Percentiles rank a stretch among this genome's conserved stretches.
Conservation (phyloP, 2,797 vertebrate genomes). For the Characodon lateralis region DNA sequence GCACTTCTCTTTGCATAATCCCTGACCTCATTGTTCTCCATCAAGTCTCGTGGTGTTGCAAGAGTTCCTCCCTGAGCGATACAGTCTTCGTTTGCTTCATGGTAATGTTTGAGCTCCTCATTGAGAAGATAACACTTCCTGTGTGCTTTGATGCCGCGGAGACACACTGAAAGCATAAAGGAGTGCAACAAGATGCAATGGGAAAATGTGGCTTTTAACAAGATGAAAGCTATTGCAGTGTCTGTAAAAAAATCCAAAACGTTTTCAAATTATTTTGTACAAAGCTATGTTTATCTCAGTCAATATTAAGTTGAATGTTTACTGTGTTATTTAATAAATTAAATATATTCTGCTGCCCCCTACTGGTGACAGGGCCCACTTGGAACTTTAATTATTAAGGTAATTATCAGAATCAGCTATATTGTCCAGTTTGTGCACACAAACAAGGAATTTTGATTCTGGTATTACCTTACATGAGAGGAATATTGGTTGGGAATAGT, state of each 20-base stretch:
- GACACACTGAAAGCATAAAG: constrained; percentile 88
- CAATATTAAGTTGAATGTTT: constrained; percentile 2
- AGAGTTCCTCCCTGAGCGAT: constrained; percentile 94
- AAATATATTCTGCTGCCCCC: constrained; percentile 46
- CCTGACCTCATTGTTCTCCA: constrained; percentile 86
- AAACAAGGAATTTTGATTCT: too few species aligned
- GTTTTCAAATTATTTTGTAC: neutral
- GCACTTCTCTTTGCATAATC: constrained; percentile 89
- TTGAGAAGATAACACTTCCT: constrained; percentile 92
- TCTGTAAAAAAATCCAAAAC: neutral
- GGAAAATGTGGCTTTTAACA: neutral
- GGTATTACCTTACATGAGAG: neutral
- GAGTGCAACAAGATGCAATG: neutral
- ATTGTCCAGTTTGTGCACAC: too few species aligned
- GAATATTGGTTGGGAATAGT: neutral
- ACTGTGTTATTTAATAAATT: neutral
- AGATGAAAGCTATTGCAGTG: neutral
- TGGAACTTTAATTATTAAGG: neutral
- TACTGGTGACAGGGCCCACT: constrained; percentile 41
- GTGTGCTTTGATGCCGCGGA: constrained; percentile 91
- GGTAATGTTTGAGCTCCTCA: constrained; percentile 89
- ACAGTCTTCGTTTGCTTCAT: constrained; percentile 96
- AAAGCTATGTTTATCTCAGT: neutral
- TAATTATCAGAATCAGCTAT: neutral
- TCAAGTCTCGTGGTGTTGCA: constrained; percentile 85